phyloP scores from a whole-genome alignment of 2,888 invertebrate genomes.

The Periphyllus acericola region DNA sequence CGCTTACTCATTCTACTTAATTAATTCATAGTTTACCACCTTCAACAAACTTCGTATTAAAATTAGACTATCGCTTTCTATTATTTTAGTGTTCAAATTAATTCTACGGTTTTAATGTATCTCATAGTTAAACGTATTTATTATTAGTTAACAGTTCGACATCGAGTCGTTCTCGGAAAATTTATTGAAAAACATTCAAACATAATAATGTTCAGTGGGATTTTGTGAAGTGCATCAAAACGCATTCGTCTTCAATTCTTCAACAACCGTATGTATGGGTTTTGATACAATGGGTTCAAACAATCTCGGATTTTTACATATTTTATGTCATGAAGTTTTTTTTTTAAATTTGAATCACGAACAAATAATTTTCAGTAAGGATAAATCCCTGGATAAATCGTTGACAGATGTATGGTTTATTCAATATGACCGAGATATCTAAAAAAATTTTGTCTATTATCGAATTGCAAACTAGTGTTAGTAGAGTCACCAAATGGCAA shows the following conservation, averaged over 20 bases:
- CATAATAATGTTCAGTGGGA: slow-evolving; percentile 25
- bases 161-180: slow-evolving; percentile 10
- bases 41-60: slow-evolving; percentile 3
- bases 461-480: no score
- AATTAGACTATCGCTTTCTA: slow-evolving; percentile 6
- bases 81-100: slow-evolving; percentile 12
- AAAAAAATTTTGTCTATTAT: no score
- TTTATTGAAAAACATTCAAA: neutral
- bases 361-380: no score
- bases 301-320: neutral
- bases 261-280: slow-evolving; percentile 16
- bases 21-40: neutral
- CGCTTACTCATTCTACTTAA: neutral
- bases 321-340: neutral
- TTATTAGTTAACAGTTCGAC: slow-evolving; percentile 1
- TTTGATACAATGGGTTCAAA: neutral
- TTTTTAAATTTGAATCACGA: neutral
- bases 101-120: slow-evolving; percentile 5
- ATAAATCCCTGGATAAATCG: no score
- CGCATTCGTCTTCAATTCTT: neutral
- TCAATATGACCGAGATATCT: no score
- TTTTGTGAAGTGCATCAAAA: slow-evolving; percentile 39
- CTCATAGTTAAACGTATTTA: neutral
- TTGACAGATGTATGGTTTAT: no score
- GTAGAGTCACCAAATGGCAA: no score